Evolutionary conservation across 2,888 invertebrate species (phyloP).

Genomic region (Cotesia congregata): DNA sequence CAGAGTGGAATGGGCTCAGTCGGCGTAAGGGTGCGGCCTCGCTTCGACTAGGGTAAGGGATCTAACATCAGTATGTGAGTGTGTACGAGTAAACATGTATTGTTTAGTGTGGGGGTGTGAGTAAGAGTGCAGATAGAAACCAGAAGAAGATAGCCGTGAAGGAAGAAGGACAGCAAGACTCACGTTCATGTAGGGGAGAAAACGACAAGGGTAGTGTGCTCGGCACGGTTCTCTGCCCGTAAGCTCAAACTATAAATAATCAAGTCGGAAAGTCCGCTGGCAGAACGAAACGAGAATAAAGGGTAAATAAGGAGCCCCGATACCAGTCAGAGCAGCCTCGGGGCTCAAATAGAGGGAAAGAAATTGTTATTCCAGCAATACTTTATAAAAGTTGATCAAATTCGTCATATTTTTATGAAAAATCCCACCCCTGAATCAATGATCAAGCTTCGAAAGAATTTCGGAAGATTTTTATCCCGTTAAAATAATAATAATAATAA

Average conservation of each 20-base stretch:
- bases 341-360: no score
- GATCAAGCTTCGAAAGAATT: neutral
- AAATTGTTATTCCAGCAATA: no score
- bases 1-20: constrained; percentile 34
- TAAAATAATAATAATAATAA: neutral
- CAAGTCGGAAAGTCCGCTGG: constrained; percentile 51
- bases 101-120: neutral
- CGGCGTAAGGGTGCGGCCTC: constrained; percentile 30
- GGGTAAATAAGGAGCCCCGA: constrained; percentile 23
- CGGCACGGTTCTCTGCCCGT: constrained; percentile 51
- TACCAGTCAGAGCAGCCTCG: no score
- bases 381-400: no score
- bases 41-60: neutral
- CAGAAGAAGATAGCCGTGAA: neutral
- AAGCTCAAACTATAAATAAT: constrained; percentile 61
- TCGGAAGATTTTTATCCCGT: neutral
- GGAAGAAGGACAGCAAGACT: constrained; percentile 8
- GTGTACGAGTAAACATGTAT: neutral
- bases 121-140: no score
- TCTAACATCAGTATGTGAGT: neutral
- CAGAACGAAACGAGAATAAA: constrained; percentile 35
- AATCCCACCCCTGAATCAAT: constrained; percentile 37
- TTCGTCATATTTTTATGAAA: no score
- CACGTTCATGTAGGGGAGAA: neutral
- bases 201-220: constrained; percentile 42